Base-by-base conservation (phyloP, 2,113 vertebrate genomes). In the Dicrurus megarhynchus region DNA sequence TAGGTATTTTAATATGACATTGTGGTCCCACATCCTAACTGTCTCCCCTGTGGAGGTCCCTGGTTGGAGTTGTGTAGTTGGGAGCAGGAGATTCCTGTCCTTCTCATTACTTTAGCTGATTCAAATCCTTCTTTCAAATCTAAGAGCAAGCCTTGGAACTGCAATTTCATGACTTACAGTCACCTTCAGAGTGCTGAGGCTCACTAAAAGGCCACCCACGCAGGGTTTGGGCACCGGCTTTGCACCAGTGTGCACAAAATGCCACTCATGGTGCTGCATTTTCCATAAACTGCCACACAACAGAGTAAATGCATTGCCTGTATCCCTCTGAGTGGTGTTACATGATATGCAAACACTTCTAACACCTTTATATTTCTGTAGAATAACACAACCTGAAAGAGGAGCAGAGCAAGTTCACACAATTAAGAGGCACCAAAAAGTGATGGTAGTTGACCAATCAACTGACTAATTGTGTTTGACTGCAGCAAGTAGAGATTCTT, bases 321-420 rank as follows among this genome's bases (percentile, higher is more conserved):
- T 39, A 13, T 16, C 50, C 59, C 60, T 67, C 46, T 46, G 41
- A 73, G 41, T 61, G 21, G 19, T 42, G 33, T 28, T 52, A 33
- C 64, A 11, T 39, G 57, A 59, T 16, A 4, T 16, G 55, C 23
- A 41, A 82, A 60, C 19, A 16, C 19, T 56, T 52, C 23, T 57
- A 80, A 68, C n/a, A 56, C 9, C 24, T 30, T 47, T 10, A 2
- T 55, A 26, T 76, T 87, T 94, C 57, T 4, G 0, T 42, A 64
- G 76, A 70, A 55, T n/a, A 24, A 19, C 63, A 57, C 4, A 75
- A 73, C 87, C 93, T 95, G 94, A 88, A 87, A 27, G 28, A 89
- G 65, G 32, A 60, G 46, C 5, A 52, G 67, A 94, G 47, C 20
- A 30, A 47, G 18, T 56, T 83, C 87, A 87, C 83, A 17, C 56